Conservation (phyloP, 2,888 invertebrate genomes). For the Cristatella mucedo region DNA sequence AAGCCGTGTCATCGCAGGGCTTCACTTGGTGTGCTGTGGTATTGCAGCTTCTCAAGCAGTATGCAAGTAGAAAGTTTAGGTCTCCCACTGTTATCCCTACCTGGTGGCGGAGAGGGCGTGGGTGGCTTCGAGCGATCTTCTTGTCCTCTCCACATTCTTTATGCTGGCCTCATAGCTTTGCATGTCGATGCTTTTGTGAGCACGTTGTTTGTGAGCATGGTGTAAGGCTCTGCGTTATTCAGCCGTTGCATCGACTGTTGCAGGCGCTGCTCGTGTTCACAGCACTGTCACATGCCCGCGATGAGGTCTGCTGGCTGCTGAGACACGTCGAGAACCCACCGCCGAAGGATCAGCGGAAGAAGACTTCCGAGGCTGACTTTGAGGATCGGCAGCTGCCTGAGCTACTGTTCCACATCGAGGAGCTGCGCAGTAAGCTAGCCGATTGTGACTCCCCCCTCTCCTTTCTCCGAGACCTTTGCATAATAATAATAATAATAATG, state of each 20-base stretch:
- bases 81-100: too few relatives aligned
- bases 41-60: too few relatives aligned
- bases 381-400: constrained; percentile 87
- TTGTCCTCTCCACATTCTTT: neutral
- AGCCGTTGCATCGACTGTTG: constrained; percentile 10
- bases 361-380: constrained; percentile 41
- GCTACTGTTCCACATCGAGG: constrained; percentile 92
- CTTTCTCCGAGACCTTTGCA: too few relatives aligned
- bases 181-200: neutral
- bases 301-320: constrained; percentile 87
- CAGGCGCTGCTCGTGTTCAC: constrained; percentile 80
- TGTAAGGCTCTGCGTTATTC: neutral
- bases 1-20: too few relatives aligned
- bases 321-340: constrained; percentile 93
- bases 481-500: too few relatives aligned
- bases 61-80: too few relatives aligned
- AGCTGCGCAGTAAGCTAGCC: constrained; percentile 51
- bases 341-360: constrained; percentile 34
- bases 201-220: neutral
- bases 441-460: too few relatives aligned
- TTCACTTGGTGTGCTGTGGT: too few relatives aligned
- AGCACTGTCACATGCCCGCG: constrained; percentile 81
- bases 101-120: neutral
- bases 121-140: neutral
- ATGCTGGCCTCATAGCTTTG: neutral